A percentile compares a stretch with the other conserved stretches of the same genome.
These are phyloP conservation scores for Platysteira castanea DNA, from an alignment of 2,113 vertebrate genomes.

Conservation along the genomic window DNA sequence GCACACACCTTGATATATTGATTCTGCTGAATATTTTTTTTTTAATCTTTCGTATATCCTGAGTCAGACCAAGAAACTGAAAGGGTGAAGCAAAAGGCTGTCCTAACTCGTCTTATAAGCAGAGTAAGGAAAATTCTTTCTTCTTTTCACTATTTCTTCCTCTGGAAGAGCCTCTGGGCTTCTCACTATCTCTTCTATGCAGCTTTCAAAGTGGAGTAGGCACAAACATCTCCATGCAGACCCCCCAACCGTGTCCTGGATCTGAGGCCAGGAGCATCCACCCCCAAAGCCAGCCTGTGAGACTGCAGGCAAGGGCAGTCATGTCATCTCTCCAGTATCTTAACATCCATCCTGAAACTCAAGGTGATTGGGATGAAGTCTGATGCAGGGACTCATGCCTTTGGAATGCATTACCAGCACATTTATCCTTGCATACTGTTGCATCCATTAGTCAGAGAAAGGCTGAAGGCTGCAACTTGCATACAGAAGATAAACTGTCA, in stretches of 20 bases:
- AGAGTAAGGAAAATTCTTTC: background rate
- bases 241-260: background rate
- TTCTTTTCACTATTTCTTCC: background rate
- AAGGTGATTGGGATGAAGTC: background rate
- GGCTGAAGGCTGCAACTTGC: constrained; percentile 29
- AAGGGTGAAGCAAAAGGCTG: background rate
- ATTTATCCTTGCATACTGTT: background rate
- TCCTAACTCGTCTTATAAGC: background rate
- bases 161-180: background rate
- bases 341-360: background rate
- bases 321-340: background rate
- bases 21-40: background rate
- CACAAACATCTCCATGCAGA: background rate
- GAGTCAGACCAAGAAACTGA: background rate
- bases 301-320: background rate
- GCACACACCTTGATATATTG: background rate
- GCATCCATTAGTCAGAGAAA: background rate
- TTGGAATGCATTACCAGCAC: background rate
- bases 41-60: background rate
- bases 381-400: background rate
- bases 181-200: background rate
- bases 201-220: background rate
- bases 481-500: background rate
- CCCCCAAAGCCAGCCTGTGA: background rate
- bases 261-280: background rate